Base-by-base conservation (phyloP, 1,140 invertebrate species). In the Musca vetustissima region DNA sequence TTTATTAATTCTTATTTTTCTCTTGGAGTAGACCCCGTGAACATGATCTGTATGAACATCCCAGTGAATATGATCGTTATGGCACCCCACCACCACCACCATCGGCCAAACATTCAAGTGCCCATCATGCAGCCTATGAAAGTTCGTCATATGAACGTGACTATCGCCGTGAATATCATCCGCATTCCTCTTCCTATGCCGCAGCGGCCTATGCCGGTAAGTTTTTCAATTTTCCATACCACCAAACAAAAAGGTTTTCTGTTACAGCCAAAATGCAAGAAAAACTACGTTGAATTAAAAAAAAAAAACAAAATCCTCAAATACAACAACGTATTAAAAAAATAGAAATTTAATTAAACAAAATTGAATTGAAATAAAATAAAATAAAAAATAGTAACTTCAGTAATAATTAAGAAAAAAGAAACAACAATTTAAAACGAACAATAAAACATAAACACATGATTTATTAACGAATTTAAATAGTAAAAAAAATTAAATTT, bases 151-250 rank as follows among this genome's bases (percentile, higher is more conserved):
- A 81, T 49, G 79, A 80, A 69, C 77, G 79, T 15, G 79, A 81
- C 68, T 81, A 81, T 57, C 71, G 79, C 50, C 77, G 79, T 70
- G 79, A 81, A 71, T 80, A 81, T 72, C 79, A 80, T 67, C 75
- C 78, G 14, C 78, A 80, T 69, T 77, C 79, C 24, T 79, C 79
- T 67, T 81, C 79, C 36, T 80, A 79, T 65, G 77, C 79, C 57
- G 76, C 78, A 67, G 74, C 78, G 14, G 78, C 77, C 36, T 81
- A 81, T 69, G 64, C 79, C 76, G 79, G 79, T 81, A 76, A 81
- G 78, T 36, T 50, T n/a, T 24, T 13, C 32, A 28, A 53, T 24
- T 64, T 55, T 43, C 24, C 69, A 67, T 28, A 71, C 65, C 55
- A 78, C 70, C 70, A 71, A 43, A 43, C 7, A 61, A 36, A 25